phyloP scores from a whole-genome alignment of 1,140 invertebrate species.

The roundworm (Caenorhabditis elegans) region WBcel235 BX284602.5:7821501-7822000 shows the following conservation, averaged over 20 bases:
- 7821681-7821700: background rate
- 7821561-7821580: background rate
- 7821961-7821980: too few relatives aligned
- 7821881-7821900: too few relatives aligned
- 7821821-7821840: too few relatives aligned
- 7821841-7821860: too few relatives aligned
- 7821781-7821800: too few relatives aligned
- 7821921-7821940: too few relatives aligned
- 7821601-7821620: background rate
- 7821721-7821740: background rate
- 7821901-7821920: too few relatives aligned
- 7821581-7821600: background rate
- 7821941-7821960: too few relatives aligned
- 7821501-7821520: background rate
- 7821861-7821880: too few relatives aligned
- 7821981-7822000: too few relatives aligned
- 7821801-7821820: too few relatives aligned
- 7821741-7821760: background rate
- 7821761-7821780: background rate
- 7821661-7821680: background rate
- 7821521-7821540: background rate
- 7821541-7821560: background rate
- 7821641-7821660: background rate
- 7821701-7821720: background rate
- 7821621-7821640: background rate